A percentile compares a stretch with the other conserved stretches of the same genome.
Conservation (phyloP, 2,113 vertebrate species). For the Psephotus haematonotus region DNA sequence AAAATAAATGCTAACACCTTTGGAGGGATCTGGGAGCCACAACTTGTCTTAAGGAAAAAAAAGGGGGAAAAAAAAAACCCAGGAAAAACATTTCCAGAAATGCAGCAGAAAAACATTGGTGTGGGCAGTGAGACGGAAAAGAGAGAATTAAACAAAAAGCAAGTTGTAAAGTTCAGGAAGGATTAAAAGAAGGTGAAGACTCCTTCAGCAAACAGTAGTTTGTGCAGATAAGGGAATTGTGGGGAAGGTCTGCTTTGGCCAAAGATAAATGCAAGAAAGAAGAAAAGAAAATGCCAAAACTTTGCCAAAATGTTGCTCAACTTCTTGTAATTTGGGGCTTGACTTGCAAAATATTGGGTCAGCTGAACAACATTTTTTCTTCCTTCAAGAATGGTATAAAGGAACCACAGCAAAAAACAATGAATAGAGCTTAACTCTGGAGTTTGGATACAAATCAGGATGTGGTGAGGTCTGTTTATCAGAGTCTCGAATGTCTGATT, state of each 20-base stretch:
- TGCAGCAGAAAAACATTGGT: background rate
- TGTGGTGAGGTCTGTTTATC: constrained; percentile 57
- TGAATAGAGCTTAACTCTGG: background rate
- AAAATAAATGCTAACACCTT: background rate
- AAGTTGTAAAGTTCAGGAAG: background rate
- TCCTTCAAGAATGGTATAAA: background rate
- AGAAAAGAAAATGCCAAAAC: background rate
- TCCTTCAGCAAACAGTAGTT: background rate
- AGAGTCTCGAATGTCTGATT: background rate
- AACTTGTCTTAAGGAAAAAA: rapidly evolving
- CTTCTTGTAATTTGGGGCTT: constrained; percentile 7
- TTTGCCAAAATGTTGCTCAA: constrained; percentile 45
- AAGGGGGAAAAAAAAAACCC: rapidly evolving
- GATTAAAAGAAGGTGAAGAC: background rate
- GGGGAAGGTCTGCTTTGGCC: background rate
- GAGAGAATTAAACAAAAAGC: background rate
- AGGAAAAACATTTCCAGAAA: background rate
- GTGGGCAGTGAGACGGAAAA: rapidly evolving
- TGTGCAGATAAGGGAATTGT: background rate
- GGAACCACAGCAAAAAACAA: background rate
- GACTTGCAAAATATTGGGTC: constrained; percentile 28
- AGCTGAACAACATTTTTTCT: background rate
- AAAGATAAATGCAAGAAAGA: background rate
- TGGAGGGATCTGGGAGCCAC: background rate
- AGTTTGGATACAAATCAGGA: constrained; percentile 19